Conservation (phyloP, 2,113 vertebrate genomes). For the Aphelocoma coerulescens region DNA sequence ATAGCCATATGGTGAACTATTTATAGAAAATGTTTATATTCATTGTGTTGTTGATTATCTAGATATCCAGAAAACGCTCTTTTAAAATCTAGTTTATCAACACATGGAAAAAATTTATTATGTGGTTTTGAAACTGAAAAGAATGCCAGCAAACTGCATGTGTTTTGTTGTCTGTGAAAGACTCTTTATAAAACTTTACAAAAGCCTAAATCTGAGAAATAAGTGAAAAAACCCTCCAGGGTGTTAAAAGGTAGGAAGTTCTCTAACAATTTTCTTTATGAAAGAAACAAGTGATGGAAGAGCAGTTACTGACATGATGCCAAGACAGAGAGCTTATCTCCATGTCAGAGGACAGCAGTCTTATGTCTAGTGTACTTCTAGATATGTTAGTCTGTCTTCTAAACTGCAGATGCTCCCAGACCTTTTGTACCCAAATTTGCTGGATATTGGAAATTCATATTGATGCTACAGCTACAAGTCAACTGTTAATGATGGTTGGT, state of each 20-base stretch:
- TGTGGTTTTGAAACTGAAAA: slow-evolving; percentile 21
- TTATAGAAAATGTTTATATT: slow-evolving; percentile 82
- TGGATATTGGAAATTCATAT: background rate
- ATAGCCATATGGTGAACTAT: slow-evolving; percentile 83
- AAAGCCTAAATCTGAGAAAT: slow-evolving; percentile 35
- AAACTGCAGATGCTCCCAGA: background rate
- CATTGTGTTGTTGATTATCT: slow-evolving; percentile 79
- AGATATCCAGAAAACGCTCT: slow-evolving; percentile 63
- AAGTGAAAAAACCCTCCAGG: slow-evolving; percentile 42
- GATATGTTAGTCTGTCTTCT: background rate
- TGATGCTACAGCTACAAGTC: background rate
- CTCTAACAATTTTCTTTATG: slow-evolving; percentile 22
- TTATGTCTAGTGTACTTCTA: background rate
- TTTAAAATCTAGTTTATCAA: slow-evolving; percentile 59
- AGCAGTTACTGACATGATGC: background rate
- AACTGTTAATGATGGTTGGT: background rate
- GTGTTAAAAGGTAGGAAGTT: slow-evolving; percentile 50
- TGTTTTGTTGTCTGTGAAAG: slow-evolving; percentile 2
- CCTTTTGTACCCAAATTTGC: background rate
- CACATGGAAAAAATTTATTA: slow-evolving; percentile 34
- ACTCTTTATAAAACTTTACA: background rate
- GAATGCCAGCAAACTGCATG: background rate
- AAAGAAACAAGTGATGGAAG: slow-evolving; percentile 10
- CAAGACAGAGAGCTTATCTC: background rate
- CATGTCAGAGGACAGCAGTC: background rate